Evolutionary conservation across 1,140 invertebrate genomes (phyloP), one percentile per base, ranked within the genome.

Genomic region (Epicauta chinensis): DNA sequence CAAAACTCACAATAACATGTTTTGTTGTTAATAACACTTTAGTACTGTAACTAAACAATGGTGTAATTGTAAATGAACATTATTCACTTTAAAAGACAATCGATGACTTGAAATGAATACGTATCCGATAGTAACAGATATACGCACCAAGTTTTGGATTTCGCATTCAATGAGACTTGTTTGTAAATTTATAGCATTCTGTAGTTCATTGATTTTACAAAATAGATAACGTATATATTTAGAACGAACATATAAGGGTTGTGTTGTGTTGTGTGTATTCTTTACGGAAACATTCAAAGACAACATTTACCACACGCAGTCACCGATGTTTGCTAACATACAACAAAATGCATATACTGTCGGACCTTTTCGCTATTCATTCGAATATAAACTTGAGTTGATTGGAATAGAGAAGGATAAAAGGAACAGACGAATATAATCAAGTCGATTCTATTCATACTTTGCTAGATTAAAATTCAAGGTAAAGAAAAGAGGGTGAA

Each of bases 121-220:
- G 51, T 32, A 23, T 50, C 7, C 4, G 23, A 23, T 23, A 7
- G 23, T 23, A 23, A 23, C 23, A 23, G 23, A 23, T 23, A 23
- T 23, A 23, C 7, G 7, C 23, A 23, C 7, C 23, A 7, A 23
- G 32, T 11, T 34, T 34, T 35, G 40, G 46, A 51, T 54, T 54
- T 45, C 42, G 47, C 51, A 58, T 54, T 58, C 56, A 58, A 51
- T 54, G 56, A 54, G 56, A 54, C 37, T 48, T 17, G 23, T 36
- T 46, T 58, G 46, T 58, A 39, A 58, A 58, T 58, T 58, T 58
- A 58, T 58, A 43, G 52, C 34, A 3, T 51, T 39, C 56, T 41
- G 51, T 53, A 58, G 56, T 58, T 58, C 50, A 58, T 58, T 29
- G 51, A 54, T 58, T 58, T 55, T 36, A 55, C 42, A 54, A 54